Conservation (phyloP, 2,888 invertebrate genomes). For the Orthonychiurus folsomi region DNA sequence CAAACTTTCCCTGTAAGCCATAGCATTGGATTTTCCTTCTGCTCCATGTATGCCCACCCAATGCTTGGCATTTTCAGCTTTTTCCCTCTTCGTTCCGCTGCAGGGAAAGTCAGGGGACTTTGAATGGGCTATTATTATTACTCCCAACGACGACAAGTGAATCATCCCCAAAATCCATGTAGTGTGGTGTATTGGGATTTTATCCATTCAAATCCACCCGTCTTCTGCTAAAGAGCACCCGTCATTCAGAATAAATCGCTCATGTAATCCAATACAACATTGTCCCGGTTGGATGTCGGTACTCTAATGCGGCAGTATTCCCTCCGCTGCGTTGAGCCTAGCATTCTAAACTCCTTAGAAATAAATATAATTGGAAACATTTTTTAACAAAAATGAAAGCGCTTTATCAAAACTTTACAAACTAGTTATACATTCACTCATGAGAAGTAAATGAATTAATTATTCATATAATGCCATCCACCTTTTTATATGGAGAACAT, state of each 20-base stretch:
- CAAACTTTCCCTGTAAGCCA: not conserved
- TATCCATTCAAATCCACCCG: not conserved
- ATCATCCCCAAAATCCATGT: not conserved
- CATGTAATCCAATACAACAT: slow-evolving; percentile 10
- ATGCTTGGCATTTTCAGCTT: not conserved
- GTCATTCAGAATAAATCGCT: not conserved
- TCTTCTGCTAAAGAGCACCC: not conserved
- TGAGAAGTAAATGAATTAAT: too few relatives aligned
- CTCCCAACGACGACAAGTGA: not conserved
- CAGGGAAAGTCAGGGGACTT: not conserved
- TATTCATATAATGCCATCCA: too few relatives aligned
- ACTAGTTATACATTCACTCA: too few relatives aligned
- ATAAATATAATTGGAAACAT: too few relatives aligned
- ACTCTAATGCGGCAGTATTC: too few relatives aligned
- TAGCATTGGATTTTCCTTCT: not conserved
- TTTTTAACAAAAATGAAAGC: too few relatives aligned
- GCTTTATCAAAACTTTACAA: too few relatives aligned
- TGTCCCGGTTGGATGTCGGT: slow-evolving; percentile 24
- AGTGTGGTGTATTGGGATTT: not conserved
- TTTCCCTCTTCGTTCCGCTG: not conserved
- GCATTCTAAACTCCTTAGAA: too few relatives aligned
- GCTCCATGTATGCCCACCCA: too few relatives aligned
- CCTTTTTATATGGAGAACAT: too few relatives aligned
- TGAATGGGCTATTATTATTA: not conserved
- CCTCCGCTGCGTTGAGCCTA: too few relatives aligned